Percentiles rank a stretch among this genome's conserved stretches.
Conservation (phyloP, 2,888 invertebrate genomes). For the Chloromyia formosa region DNA sequence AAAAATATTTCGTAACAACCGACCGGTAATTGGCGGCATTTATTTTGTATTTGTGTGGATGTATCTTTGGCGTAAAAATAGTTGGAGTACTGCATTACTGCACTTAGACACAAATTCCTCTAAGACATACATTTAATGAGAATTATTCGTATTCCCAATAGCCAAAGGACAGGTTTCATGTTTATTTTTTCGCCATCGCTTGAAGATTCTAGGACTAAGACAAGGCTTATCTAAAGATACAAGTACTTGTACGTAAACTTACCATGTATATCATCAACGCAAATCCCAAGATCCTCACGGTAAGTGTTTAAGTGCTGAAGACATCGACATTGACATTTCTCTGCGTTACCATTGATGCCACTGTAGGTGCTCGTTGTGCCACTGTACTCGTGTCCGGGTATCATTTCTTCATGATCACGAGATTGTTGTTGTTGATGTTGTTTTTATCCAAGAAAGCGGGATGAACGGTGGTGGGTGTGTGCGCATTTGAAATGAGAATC, state of each 20-base stretch:
- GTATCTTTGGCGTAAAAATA: background rate
- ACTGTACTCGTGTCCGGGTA: slow-evolving; percentile 26
- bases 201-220: background rate
- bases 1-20: slow-evolving; percentile 5
- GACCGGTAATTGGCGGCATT: slow-evolving; percentile 29
- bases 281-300: slow-evolving; percentile 84
- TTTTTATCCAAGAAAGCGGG: too few species aligned
- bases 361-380: slow-evolving; percentile 1
- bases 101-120: too few species aligned
- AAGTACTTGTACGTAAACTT: too few species aligned
- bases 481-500: background rate
- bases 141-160: too few species aligned
- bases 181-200: too few species aligned
- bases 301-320: slow-evolving; percentile 79
- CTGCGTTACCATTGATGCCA: slow-evolving; percentile 42
- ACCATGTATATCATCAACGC: slow-evolving; percentile 89
- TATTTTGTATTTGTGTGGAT: slow-evolving; percentile 21
- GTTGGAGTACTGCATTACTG: too few species aligned
- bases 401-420: background rate
- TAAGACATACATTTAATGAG: too few species aligned
- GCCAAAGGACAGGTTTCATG: too few species aligned
- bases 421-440: background rate
- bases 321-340: slow-evolving; percentile 78
- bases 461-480: background rate
- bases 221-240: background rate